Evolutionary conservation across 1,140 invertebrate genomes (phyloP).

Genomic region (Pararge aegeria): DNA sequence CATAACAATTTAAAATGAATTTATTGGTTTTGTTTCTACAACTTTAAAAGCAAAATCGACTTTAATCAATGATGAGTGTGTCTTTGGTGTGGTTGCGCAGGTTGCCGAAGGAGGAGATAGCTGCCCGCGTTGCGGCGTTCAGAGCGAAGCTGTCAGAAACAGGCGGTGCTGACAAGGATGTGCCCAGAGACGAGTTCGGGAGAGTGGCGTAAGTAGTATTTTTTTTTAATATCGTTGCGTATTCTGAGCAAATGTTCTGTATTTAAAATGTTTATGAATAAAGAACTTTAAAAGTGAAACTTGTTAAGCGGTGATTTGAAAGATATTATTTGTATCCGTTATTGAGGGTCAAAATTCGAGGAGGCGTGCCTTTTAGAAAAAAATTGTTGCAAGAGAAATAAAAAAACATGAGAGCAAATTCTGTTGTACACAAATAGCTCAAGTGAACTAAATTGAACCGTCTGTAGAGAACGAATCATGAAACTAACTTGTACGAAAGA

Average conservation of each 20-base stretch:
- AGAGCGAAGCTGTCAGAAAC: conserved; percentile 88
- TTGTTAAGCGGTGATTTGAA: too few species aligned
- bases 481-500: too few species aligned
- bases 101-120: conserved; percentile 89
- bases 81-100: conserved; percentile 80
- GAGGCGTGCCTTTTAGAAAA: too few species aligned
- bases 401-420: too few species aligned
- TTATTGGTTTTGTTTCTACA: neutral
- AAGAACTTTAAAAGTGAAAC: neutral
- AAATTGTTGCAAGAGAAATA: too few species aligned
- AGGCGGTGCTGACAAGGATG: conserved; percentile 75
- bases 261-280: neutral
- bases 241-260: neutral
- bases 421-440: too few species aligned
- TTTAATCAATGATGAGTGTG: conserved; percentile 58
- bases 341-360: too few species aligned
- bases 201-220: conserved; percentile 85
- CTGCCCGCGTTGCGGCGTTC: conserved; percentile 89
- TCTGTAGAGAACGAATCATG: too few species aligned
- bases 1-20: neutral
- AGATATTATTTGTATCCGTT: too few species aligned
- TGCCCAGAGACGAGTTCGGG: conserved; percentile 87
- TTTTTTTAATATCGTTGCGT: conserved; percentile 19
- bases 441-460: too few species aligned
- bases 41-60: neutral